Evolutionary conservation across 2,888 invertebrate species (phyloP).

Genomic region (Rhopalosiphum nymphaeae): DNA sequence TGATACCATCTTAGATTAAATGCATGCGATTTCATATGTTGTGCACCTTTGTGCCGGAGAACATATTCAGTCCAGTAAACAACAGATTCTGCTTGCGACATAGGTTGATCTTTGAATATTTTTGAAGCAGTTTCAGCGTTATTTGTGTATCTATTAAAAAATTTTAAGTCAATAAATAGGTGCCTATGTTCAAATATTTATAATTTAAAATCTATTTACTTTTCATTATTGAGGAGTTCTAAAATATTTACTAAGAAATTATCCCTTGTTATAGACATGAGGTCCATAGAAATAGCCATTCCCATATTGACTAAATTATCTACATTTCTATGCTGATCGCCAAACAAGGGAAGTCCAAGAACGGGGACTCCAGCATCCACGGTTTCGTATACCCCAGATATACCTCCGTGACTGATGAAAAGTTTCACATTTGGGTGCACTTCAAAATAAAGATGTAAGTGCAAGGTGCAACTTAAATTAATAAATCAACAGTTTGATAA

Average conservation of each 20-base stretch:
- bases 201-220: not conserved
- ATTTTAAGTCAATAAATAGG: too few relatives aligned
- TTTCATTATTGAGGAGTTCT: conserved; percentile 3
- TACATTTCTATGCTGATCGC: conserved; percentile 2
- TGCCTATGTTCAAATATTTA: not conserved
- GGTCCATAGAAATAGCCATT: conserved; percentile 12
- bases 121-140: not conserved
- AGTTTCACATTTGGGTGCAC: conserved; percentile 35
- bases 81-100: not conserved
- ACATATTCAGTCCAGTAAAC: conserved; percentile 35
- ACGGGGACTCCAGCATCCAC: conserved; percentile 25
- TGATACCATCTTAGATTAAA: not conserved
- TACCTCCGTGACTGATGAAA: conserved; percentile 27
- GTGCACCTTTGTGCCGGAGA: not conserved
- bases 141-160: not conserved
- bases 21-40: not conserved
- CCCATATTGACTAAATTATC: not conserved
- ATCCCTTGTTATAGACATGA: not conserved
- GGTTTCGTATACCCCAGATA: conserved; percentile 19
- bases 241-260: not conserved
- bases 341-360: conserved; percentile 3
- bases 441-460: not conserved
- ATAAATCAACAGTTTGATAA: not conserved
- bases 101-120: conserved; percentile 23
- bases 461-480: not conserved